Base-by-base conservation (phyloP, 2,797 vertebrate species). In the Pantherophis vulpinus region DNA sequence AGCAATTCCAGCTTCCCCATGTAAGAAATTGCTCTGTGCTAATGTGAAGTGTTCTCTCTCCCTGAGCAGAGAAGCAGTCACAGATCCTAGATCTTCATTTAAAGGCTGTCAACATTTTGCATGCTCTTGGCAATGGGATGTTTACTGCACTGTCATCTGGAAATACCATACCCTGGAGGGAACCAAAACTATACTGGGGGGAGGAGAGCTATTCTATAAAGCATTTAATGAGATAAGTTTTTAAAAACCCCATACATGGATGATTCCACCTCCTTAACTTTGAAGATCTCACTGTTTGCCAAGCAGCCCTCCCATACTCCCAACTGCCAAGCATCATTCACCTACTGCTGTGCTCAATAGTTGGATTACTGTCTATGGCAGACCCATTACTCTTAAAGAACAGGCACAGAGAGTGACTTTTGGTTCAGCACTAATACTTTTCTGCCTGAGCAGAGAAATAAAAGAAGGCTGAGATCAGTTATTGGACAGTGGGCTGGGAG, bases 71-170 rank as follows among this genome's bases (percentile, higher is more conserved):
- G 88, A 66, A 66, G 79, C 27, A 86, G 58, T 94, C 89, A 90
- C 66, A 91, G 87, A 54, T 66, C 87, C 59, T 87, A 91, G 74
- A 91, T 87, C 55, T 89, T 91, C 87, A 93, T 91, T 94, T 87
- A 93, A 89, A 92, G 87, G 70, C 70, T 94, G 88, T 91, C 86
- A 94, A 86, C 92, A 10, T 91, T 74, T 91, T 89, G 58, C 60
- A 61, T 91, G 60, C 25, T n/a, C 87, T 91, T 74, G 27, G 87
- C 92, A 91, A 66, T 59, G 37, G 83, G 58, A 91, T 70, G 54
- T 91, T 93, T 74, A 89, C 87, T 91, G 92, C 87, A 60, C 58
- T 37, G 60, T 83, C 60, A 60, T 90, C 87, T 60, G 60, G 54
- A 94, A 89, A 59, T 27, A 91, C 86, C 58, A 92, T 86, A 91